A percentile compares a stretch with the other conserved stretches of the same genome.
phyloP scores from a whole-genome alignment of 1,140 invertebrate genomes.

The Pemphigus obesinymphae region DNA sequence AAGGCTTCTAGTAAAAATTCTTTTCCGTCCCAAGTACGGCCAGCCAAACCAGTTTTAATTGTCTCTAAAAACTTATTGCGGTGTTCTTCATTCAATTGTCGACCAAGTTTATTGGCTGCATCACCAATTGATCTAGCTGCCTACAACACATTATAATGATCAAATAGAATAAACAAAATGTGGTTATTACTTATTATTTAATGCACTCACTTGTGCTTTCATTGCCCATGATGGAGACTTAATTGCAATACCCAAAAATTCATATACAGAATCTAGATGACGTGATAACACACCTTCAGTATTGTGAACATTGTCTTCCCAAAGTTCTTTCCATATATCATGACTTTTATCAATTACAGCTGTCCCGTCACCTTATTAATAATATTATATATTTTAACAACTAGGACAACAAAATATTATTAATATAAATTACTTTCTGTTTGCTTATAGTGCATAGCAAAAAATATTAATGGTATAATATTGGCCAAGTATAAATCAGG shows the following conservation, averaged over 20 bases:
- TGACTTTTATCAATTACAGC: background rate
- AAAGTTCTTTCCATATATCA: conserved; percentile 80
- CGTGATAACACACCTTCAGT: conserved; percentile 74
- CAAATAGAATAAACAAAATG: background rate
- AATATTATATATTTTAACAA: background rate
- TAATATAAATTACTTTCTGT: conserved; percentile 50
- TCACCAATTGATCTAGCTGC: conserved; percentile 75
- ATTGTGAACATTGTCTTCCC: conserved; percentile 80
- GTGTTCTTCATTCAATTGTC: conserved; percentile 61
- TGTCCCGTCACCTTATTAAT: background rate
- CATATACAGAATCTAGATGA: conserved; percentile 69
- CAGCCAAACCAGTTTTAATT: conserved; percentile 67
- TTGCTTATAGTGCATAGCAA: conserved; percentile 69
- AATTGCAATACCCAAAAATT: conserved; percentile 63
- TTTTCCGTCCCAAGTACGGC: conserved; percentile 85
- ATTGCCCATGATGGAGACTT: conserved; percentile 79
- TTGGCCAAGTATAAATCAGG: conserved; percentile 47
- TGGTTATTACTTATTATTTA: background rate
- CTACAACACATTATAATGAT: conserved; percentile 49
- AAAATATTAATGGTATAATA: conserved; percentile 76
- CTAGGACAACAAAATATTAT: too few species aligned
- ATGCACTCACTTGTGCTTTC: conserved; percentile 64
- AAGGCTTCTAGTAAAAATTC: conserved; percentile 73
- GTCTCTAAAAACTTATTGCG: conserved; percentile 64
- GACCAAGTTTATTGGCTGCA: conserved; percentile 68